A percentile compares a stretch with the other conserved stretches of the same genome.
phyloP scores from a whole-genome alignment of 2,113 vertebrate genomes.

The Stigmatopora argus region DNA sequence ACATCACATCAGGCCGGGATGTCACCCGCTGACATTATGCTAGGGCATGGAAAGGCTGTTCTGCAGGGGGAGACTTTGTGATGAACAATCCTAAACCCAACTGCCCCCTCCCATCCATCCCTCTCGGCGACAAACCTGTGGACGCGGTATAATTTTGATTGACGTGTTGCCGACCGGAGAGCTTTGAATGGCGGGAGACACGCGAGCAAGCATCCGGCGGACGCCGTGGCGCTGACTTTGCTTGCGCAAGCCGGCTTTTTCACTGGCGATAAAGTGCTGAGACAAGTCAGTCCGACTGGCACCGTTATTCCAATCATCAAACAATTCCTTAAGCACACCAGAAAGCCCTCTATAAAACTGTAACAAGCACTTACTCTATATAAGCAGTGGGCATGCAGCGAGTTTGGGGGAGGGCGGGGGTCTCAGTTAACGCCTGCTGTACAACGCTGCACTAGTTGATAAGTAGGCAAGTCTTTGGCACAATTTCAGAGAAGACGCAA shows the following conservation, averaged over 20 bases:
- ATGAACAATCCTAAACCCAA: constrained; percentile 21
- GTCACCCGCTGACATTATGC: constrained; percentile 71
- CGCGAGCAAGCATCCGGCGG: constrained; percentile 10
- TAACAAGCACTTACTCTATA: constrained; percentile 64
- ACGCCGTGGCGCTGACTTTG: constrained; percentile 15
- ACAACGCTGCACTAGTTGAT: constrained; percentile 40
- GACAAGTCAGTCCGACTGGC: constrained; percentile 55
- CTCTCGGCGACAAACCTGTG: constrained; percentile 62
- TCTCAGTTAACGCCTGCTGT: constrained; percentile 56
- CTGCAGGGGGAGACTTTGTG: constrained; percentile 56
- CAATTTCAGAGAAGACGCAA: constrained; percentile 66
- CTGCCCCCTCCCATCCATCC: constrained; percentile 19
- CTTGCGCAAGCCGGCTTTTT: constrained; percentile 18
- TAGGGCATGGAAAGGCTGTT: constrained; percentile 65
- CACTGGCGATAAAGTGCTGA: constrained; percentile 50
- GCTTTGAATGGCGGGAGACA: constrained; percentile 46
- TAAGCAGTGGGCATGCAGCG: constrained; percentile 56
- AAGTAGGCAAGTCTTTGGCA: constrained; percentile 67
- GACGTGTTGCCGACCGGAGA: constrained; percentile 43
- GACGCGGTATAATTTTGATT: constrained; percentile 62
- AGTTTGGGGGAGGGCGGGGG: constrained; percentile 46
- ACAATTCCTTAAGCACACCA: constrained; percentile 66
- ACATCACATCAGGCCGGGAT: constrained; percentile 69
- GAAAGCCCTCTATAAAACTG: constrained; percentile 62
- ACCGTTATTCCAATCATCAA: constrained; percentile 68